Conservation (phyloP, 2,888 invertebrate species). For the Anodontia alba region DNA sequence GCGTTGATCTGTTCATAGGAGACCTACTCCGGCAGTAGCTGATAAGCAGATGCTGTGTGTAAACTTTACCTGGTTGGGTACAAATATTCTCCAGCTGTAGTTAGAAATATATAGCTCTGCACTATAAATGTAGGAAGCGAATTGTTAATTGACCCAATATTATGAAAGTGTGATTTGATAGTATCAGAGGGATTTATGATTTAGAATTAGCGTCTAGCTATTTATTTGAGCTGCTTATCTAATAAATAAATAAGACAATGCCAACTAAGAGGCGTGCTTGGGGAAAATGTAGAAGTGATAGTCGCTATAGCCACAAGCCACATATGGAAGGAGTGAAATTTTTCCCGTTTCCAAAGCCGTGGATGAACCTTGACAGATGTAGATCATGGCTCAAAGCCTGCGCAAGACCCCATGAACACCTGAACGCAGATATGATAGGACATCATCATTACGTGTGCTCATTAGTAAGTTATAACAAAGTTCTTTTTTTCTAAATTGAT, state of each 20-base stretch:
- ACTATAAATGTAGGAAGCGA: too few relatives aligned
- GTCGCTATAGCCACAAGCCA: not conserved
- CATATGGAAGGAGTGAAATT: not conserved
- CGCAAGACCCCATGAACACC: not conserved
- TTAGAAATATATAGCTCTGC: too few relatives aligned
- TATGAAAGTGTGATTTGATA: too few relatives aligned
- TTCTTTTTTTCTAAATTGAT: not conserved
- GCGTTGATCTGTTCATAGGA: too few relatives aligned
- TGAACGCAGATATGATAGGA: not conserved
- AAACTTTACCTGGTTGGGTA: too few relatives aligned
- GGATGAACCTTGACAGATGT: not conserved
- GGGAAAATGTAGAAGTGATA: not conserved
- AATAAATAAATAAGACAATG: not conserved
- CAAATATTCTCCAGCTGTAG: too few relatives aligned
- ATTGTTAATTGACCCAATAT: too few relatives aligned
- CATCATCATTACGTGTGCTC: constrained; percentile 1
- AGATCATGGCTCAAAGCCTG: constrained; percentile 1
- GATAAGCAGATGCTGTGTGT: too few relatives aligned
- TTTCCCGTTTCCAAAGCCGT: constrained; percentile 2
- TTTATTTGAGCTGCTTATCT: not conserved
- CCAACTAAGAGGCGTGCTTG: not conserved
- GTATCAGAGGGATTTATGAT: too few relatives aligned
- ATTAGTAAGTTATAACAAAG: not conserved
- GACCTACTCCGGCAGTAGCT: too few relatives aligned
- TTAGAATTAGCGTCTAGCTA: too few relatives aligned